These are phyloP conservation scores for Asbolus verrucosus DNA, from an alignment of 1,140 invertebrate species.

Conservation along the genomic window DNA sequence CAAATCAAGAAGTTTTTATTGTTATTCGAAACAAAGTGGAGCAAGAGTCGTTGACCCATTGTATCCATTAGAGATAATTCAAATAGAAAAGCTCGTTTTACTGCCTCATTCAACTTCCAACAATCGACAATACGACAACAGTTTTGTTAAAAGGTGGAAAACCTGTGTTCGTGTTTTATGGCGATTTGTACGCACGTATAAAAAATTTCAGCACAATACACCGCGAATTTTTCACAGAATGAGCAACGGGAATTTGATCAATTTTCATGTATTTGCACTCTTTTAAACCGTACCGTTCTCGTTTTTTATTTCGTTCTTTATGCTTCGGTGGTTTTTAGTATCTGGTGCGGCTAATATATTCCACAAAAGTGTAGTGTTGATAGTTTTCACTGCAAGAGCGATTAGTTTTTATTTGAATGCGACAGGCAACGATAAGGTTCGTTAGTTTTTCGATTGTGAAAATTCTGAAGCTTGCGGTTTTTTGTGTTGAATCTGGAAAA, in stretches of 20 bases:
- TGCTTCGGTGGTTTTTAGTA: too few species aligned
- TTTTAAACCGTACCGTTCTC: slow-evolving; percentile 11
- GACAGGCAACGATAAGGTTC: too few species aligned
- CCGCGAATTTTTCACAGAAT: not conserved
- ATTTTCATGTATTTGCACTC: slow-evolving; percentile 14
- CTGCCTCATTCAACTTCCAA: slow-evolving; percentile 17
- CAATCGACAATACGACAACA: slow-evolving; percentile 21
- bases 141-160: slow-evolving; percentile 4
- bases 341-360: too few species aligned
- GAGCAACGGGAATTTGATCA: slow-evolving; percentile 13
- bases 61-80: slow-evolving; percentile 29
- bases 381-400: too few species aligned
- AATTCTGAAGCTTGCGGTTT: too few species aligned
- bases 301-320: slow-evolving; percentile 8
- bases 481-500: too few species aligned
- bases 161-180: not conserved
- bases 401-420: not conserved
- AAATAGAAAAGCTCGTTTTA: slow-evolving; percentile 23
- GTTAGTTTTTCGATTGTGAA: too few species aligned
- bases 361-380: too few species aligned
- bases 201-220: too few species aligned
- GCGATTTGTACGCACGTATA: slow-evolving; percentile 10
- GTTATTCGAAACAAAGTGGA: slow-evolving; percentile 10
- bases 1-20: not conserved
- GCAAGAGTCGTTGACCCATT: slow-evolving; percentile 11